A percentile compares a stretch with the other conserved stretches of the same genome.
Evolutionary conservation across 2,888 invertebrate species (phyloP).

Genomic region (Tricholauxania praeusta): DNA sequence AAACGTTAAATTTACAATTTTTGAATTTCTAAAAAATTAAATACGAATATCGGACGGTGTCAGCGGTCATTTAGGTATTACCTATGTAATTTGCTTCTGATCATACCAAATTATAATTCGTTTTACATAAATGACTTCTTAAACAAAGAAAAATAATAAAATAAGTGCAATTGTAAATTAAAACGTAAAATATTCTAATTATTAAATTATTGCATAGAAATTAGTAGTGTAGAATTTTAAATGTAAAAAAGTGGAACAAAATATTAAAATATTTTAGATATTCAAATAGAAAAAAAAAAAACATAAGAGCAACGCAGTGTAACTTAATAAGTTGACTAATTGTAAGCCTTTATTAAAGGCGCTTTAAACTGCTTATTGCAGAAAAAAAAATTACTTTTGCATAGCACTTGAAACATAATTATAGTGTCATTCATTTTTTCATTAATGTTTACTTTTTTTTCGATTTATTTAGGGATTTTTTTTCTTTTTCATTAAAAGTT

Average conservation of each 20-base stretch:
- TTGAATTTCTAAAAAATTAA: too few relatives aligned
- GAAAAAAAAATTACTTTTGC: neutral
- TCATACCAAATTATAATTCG: too few relatives aligned
- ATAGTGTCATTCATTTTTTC: too few relatives aligned
- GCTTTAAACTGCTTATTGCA: conserved; percentile 8
- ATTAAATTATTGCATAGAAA: neutral
- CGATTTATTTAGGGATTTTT: too few relatives aligned
- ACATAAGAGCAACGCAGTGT: neutral
- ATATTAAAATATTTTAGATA: conserved; percentile 1
- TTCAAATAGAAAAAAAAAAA: neutral
- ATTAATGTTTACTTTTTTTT: too few relatives aligned
- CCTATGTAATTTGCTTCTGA: too few relatives aligned
- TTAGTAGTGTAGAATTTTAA: neutral
- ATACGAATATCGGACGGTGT: too few relatives aligned
- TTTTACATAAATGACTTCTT: too few relatives aligned
- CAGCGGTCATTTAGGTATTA: too few relatives aligned
- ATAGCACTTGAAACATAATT: neutral
- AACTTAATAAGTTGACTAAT: neutral
- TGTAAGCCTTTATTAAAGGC: neutral
- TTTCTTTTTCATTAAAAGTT: too few relatives aligned
- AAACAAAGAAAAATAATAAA: neutral
- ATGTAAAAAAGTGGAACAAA: conserved; percentile 5
- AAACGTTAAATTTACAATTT: too few relatives aligned
- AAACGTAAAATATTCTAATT: conserved; percentile 21
- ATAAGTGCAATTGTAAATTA: conserved; percentile 22